Base-by-base conservation (phyloP, 2,797 vertebrate species). In the Poecilia wingei region DNA sequence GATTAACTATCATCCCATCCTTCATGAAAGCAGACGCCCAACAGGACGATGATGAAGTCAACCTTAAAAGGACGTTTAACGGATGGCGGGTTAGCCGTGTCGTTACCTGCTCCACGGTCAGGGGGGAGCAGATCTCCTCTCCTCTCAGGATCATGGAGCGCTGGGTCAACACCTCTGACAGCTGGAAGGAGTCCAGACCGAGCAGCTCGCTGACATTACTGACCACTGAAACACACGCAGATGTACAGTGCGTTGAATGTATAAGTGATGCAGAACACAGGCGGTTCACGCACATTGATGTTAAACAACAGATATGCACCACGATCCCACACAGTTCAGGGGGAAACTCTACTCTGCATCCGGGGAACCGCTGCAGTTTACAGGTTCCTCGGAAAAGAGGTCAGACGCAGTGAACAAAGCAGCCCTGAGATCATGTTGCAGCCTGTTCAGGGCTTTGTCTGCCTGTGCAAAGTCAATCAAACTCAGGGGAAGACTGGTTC, bases 61-160 rank as follows among this genome's bases (percentile, higher is more conserved):
- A 51, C 47, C 14, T 12, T 64, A 69, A 20, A 20, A 64, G 64
- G 69, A 3, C 31, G 36, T 46, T 78, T 4, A 43, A 7, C n/a
- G 25, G 68, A 70, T n/a, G 49, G 39, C 14, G 25, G 59, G 41
- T n/a, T 57, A 74, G 73, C 84, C 83, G 81, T 78, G 79, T 83
- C 46, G 69, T 86, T 92, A 98, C 97, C 97, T 98, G 97, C 88
- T 98, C 97, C 73, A 97, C 96, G 3, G 97, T 97, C 64, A 98
- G 96, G 0, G 97, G 97, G 14, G 97, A 97, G 92, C 97, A 97
- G 93, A 98, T 98, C 92, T 98, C 97, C 86, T 98, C 97, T 79
- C 97, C 97, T 81, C 97, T 93, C 55, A 98, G 94, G 92, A 98
- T 97, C 96, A 98, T 97, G 84, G 97, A 98, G 81, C 97, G 96